These are phyloP conservation scores for Torymus auratus DNA, from an alignment of 2,888 invertebrate species.

Conservation along the genomic window DNA sequence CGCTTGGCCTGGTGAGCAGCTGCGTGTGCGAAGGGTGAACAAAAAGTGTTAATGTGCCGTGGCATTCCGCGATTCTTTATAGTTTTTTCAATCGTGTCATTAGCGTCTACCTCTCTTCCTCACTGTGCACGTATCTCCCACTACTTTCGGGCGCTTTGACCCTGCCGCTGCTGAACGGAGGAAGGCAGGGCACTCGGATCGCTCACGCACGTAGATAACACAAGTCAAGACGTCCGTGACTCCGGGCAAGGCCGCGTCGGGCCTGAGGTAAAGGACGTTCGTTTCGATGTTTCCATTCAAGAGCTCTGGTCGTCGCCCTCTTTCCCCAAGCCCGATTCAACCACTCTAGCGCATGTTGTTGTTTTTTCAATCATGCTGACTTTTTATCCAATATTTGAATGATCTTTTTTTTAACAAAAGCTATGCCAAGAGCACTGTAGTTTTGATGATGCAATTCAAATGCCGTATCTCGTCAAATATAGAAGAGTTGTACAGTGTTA, in stretches of 20 bases:
- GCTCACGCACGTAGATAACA: constrained; percentile 27
- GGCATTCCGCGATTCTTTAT: constrained; percentile 69
- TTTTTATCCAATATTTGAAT: too few species aligned
- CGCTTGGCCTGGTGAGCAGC: constrained; percentile 59
- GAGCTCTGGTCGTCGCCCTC: too few species aligned
- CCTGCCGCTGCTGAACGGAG: constrained; percentile 5
- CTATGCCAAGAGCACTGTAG: too few species aligned
- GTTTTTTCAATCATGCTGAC: too few species aligned
- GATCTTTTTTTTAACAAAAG: too few species aligned
- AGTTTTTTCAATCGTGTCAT: constrained; percentile 58
- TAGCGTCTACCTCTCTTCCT: background rate
- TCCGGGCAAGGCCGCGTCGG: constrained; percentile 45
- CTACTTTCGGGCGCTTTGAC: constrained; percentile 24
- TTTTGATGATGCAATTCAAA: too few species aligned
- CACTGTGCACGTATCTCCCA: background rate
- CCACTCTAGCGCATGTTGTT: too few species aligned
- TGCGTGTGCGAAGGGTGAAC: constrained; percentile 62
- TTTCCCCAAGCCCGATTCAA: too few species aligned
- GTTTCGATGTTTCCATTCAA: background rate
- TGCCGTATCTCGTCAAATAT: too few species aligned
- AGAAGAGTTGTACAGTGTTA: too few species aligned
- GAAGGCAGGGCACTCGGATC: background rate
- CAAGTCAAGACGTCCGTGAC: constrained; percentile 49
- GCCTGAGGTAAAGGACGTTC: constrained; percentile 33
- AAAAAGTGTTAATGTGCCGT: constrained; percentile 68